These are phyloP conservation scores for Ricordea florida DNA, from an alignment of 92 coral and sea anemone genomes.

Conservation along the genomic window DNA sequence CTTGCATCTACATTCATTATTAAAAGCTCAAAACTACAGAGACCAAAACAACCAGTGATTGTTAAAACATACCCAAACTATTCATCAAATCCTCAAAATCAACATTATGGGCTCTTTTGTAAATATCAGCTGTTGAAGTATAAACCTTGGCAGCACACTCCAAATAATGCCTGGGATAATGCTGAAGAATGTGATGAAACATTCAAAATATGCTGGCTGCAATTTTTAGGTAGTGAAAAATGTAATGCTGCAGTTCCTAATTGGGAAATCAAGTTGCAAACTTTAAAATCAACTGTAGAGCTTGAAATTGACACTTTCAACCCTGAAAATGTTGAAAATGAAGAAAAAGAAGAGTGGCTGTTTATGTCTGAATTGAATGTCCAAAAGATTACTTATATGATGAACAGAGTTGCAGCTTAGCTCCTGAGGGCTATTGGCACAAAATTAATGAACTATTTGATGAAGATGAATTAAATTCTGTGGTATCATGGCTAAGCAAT, in stretches of 20 bases:
- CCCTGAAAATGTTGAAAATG: background rate
- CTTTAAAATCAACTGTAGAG: slow-evolving; percentile 1
- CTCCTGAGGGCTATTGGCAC: slow-evolving; percentile 43
- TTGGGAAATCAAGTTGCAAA: slow-evolving; percentile 34
- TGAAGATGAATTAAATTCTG: slow-evolving; percentile 40
- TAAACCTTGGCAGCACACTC: slow-evolving; percentile 29
- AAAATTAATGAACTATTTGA: slow-evolving; percentile 3
- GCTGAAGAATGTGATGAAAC: slow-evolving; percentile 39
- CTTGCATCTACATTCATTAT: slow-evolving; percentile 21
- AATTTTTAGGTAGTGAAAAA: slow-evolving; percentile 9
- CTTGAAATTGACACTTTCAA: background rate
- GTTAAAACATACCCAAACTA: slow-evolving; percentile 49
- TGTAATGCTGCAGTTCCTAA: slow-evolving; percentile 40
- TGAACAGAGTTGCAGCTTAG: background rate
- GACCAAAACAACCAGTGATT: slow-evolving; percentile 15
- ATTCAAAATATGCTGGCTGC: slow-evolving; percentile 34
- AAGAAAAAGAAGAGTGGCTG: slow-evolving; percentile 29
- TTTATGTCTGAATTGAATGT: slow-evolving; percentile 40
- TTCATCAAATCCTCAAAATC: slow-evolving; percentile 38
- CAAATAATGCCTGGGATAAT: slow-evolving; percentile 48
- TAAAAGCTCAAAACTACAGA: slow-evolving; percentile 21
- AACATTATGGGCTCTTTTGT: slow-evolving; percentile 44
- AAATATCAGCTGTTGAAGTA: slow-evolving; percentile 34
- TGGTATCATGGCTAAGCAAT: slow-evolving; percentile 42
- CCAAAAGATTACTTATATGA: slow-evolving; percentile 12